Evolutionary conservation across 2,797 vertebrate genomes (phyloP).

Genomic region (Lagothrix lagotricha): DNA sequence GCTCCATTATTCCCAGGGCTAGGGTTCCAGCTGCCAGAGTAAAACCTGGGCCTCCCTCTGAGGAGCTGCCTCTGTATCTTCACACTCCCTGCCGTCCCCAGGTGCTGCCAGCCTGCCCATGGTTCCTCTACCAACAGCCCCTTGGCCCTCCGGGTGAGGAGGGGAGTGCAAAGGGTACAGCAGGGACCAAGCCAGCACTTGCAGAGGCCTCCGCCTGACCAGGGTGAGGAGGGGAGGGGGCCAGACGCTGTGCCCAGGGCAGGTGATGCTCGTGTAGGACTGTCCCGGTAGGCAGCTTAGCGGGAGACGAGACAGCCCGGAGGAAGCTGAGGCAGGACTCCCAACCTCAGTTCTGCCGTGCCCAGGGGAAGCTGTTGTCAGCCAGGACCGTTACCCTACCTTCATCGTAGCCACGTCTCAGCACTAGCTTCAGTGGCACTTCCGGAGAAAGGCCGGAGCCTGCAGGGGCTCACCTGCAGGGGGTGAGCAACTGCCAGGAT

Average conservation of each 20-base stretch:
- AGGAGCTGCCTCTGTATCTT: not conserved
- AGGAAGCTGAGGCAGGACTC: not conserved
- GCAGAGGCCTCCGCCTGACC: not conserved
- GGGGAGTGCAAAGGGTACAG: not conserved
- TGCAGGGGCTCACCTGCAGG: not conserved
- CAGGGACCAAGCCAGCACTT: not conserved
- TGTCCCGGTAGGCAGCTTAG: not conserved
- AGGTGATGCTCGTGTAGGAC: not conserved
- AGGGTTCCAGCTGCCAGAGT: not conserved
- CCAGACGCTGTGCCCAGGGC: not conserved
- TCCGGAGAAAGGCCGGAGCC: not conserved
- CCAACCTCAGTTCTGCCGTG: not conserved
- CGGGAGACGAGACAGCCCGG: not conserved
- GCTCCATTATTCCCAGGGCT: not conserved
- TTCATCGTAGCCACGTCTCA: not conserved
- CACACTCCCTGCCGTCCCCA: not conserved
- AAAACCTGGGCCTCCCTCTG: not conserved
- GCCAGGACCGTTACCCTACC: not conserved
- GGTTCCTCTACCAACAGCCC: not conserved
- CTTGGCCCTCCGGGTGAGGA: not conserved
- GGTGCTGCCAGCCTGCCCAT: not conserved
- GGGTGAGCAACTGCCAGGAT: not conserved
- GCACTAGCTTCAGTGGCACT: too few species aligned
- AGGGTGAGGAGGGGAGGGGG: fast-evolving
- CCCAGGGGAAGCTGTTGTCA: not conserved